These are phyloP conservation scores for Tanypteryx hageni DNA, from an alignment of 2,888 invertebrate genomes.

Conservation along the genomic window DNA sequence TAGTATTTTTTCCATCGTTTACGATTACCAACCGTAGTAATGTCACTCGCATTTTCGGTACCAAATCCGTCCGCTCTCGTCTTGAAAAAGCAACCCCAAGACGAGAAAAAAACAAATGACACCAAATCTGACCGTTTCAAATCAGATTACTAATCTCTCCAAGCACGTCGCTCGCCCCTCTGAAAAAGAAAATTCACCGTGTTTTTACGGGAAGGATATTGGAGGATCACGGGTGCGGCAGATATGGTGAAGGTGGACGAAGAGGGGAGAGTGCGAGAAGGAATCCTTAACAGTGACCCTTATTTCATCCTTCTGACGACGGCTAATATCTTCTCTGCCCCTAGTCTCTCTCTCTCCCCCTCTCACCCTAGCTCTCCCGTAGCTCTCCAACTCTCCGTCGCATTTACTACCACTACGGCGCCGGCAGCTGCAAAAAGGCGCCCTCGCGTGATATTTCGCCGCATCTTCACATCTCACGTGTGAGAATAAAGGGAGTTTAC, in stretches of 20 bases:
- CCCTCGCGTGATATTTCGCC: not conserved
- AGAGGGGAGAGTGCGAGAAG: not conserved
- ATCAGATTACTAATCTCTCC: constrained; percentile 27
- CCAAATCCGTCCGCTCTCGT: not conserved
- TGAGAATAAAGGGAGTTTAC: not conserved
- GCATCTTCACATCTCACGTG: not conserved
- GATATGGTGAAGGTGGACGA: not conserved
- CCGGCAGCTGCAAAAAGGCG: not conserved
- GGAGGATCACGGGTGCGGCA: not conserved
- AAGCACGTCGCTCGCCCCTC: not conserved
- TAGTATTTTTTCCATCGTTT: not conserved
- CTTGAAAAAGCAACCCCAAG: no score
- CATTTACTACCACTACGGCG: not conserved
- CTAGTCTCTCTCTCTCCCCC: not conserved
- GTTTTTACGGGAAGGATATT: not conserved
- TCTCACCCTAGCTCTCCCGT: no score
- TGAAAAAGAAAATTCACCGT: not conserved
- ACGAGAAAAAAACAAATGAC: not conserved
- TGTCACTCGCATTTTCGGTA: not conserved
- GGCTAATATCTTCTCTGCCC: not conserved
- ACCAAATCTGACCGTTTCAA: not conserved
- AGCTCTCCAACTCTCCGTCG: no score
- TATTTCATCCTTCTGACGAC: not conserved
- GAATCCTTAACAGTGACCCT: constrained; percentile 54
- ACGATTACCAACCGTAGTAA: not conserved